phyloP scores from a whole-genome alignment of 2,113 vertebrate genomes.

The Nothoprocta pentlandii region DNA sequence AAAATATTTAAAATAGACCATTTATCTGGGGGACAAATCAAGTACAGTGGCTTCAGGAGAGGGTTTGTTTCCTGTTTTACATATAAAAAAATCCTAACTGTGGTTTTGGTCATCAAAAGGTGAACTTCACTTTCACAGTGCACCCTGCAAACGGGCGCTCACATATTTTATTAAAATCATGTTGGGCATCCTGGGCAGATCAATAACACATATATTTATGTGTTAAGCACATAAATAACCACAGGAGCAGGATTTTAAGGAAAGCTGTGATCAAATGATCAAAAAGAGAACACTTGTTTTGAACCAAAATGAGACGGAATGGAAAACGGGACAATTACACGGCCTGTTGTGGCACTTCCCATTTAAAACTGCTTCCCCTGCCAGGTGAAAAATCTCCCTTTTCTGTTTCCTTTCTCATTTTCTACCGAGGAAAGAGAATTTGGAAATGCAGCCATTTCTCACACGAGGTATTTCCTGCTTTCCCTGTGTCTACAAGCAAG shows the following conservation, averaged over 20 bases:
- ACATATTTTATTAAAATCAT: background rate
- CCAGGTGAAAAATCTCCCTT: conserved; percentile 68
- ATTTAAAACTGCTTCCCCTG: conserved; percentile 62
- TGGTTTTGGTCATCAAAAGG: background rate
- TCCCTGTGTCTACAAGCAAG: conserved; percentile 44
- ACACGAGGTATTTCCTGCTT: conserved; percentile 53
- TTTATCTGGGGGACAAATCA: background rate
- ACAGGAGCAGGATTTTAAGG: background rate
- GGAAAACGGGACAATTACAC: conserved; percentile 62
- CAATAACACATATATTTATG: background rate
- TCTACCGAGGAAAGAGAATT: conserved; percentile 22
- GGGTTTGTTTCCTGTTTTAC: background rate
- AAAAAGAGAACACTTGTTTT: conserved; percentile 63
- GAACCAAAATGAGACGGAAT: conserved; percentile 55
- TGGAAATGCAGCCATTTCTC: conserved; percentile 64
- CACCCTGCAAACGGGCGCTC: background rate
- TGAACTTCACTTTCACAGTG: background rate
- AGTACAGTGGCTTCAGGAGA: background rate
- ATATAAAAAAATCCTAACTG: background rate
- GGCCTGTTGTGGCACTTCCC: conserved; percentile 71
- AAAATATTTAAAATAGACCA: background rate
- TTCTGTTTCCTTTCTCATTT: conserved; percentile 35
- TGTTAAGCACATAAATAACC: background rate
- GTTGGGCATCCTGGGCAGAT: background rate
- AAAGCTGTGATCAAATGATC: background rate